Evolutionary conservation across 2,113 vertebrate species (phyloP).

Genomic region (Calyptomena viridis): DNA sequence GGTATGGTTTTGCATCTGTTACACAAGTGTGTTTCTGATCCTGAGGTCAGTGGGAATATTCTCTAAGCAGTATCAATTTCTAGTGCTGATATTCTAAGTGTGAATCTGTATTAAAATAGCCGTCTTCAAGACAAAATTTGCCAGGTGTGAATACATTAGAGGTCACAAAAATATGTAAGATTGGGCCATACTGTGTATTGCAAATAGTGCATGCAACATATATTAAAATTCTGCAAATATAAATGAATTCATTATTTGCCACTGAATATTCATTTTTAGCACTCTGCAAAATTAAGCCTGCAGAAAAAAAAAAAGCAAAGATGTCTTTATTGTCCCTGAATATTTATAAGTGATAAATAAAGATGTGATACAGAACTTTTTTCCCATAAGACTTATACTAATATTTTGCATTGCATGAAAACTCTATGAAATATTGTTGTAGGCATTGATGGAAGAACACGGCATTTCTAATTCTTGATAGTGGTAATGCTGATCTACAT

Average conservation of each 20-base stretch:
- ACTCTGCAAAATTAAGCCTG: neutral
- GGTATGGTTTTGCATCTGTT: neutral
- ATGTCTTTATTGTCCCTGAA: neutral
- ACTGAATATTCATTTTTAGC: neutral
- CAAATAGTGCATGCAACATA: neutral
- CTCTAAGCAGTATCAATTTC: neutral
- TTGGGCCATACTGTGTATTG: neutral
- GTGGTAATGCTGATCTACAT: fast-evolving
- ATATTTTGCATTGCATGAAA: neutral
- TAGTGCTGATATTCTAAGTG: neutral
- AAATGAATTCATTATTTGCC: neutral
- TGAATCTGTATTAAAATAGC: neutral
- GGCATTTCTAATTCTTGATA: neutral
- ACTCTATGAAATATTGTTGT: neutral
- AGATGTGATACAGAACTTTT: neutral
- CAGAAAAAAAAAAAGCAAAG: neutral
- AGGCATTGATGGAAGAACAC: neutral
- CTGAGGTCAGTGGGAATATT: neutral
- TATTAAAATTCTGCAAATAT: neutral
- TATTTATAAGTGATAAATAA: neutral
- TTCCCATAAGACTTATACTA: neutral
- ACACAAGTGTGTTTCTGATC: neutral
- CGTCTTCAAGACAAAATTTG: neutral
- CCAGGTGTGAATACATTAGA: neutral
- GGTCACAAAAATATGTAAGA: neutral